Conservation (phyloP, 1,140 invertebrate genomes). For the Diorhabda carinulata region DNA sequence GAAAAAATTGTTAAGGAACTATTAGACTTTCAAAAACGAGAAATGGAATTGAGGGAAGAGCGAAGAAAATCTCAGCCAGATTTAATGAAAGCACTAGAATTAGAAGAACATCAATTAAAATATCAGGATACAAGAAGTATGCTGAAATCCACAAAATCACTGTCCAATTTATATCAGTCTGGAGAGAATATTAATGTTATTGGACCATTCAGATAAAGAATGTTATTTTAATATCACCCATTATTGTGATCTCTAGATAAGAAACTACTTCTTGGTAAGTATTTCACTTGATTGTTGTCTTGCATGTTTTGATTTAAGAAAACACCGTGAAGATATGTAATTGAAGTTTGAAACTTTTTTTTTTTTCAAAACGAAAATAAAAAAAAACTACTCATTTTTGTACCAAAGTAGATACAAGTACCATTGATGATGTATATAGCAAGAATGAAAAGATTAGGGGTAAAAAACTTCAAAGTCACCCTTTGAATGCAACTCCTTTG, state of each 20-base stretch:
- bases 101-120: constrained; percentile 30
- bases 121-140: constrained; percentile 20
- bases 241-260: not conserved
- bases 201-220: too few relatives aligned
- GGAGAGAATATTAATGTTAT: too few relatives aligned
- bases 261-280: not conserved
- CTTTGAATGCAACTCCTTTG: too few relatives aligned
- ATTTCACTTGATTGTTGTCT: not conserved
- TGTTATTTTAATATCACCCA: not conserved
- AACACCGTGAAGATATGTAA: too few relatives aligned
- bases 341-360: too few relatives aligned
- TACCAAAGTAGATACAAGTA: too few relatives aligned
- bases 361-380: too few relatives aligned
- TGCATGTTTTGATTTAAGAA: too few relatives aligned
- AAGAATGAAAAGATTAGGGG: too few relatives aligned
- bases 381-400: too few relatives aligned
- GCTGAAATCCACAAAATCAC: constrained; percentile 38
- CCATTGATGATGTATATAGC: too few relatives aligned
- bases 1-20: constrained; percentile 43
- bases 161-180: constrained; percentile 35
- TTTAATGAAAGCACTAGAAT: constrained; percentile 35
- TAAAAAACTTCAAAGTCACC: too few relatives aligned
- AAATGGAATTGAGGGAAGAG: constrained; percentile 40
- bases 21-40: constrained; percentile 40
- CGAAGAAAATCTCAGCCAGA: constrained; percentile 42